Conservation (phyloP, 2,113 vertebrate species). For the Malurus alboscapulatus region DNA sequence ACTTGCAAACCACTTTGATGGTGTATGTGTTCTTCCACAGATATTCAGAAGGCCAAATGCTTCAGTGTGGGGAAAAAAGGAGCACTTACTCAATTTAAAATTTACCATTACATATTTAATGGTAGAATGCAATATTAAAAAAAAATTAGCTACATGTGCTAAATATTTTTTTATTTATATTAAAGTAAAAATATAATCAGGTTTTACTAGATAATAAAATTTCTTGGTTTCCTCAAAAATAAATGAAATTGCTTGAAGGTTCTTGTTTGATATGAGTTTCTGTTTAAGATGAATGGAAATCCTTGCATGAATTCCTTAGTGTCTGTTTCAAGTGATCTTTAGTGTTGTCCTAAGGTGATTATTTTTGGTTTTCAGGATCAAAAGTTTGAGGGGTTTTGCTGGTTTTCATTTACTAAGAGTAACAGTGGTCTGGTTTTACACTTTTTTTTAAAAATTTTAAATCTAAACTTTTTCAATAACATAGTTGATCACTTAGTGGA, state of each 20-base stretch:
- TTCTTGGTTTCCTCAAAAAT: not conserved
- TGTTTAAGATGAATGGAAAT: not conserved
- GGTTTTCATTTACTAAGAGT: not conserved
- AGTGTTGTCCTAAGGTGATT: accelerated
- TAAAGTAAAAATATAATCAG: not conserved
- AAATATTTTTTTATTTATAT: not conserved
- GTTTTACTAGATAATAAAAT: not conserved
- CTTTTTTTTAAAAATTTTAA: not conserved
- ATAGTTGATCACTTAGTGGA: not conserved
- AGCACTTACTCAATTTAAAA: not conserved
- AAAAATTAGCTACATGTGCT: not conserved
- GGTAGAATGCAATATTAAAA: not conserved
- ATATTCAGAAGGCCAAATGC: not conserved
- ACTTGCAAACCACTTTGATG: not conserved
- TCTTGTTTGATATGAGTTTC: not conserved
- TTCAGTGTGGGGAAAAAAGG: not conserved
- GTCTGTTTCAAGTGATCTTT: not conserved
- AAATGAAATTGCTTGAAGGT: not conserved
- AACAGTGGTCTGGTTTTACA: not conserved
- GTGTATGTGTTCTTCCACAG: not conserved
- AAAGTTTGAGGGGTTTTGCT: not conserved
- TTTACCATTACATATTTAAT: not conserved
- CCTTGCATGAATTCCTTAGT: not conserved
- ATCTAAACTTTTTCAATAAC: not conserved
- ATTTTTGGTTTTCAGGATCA: not conserved